phyloP scores from a whole-genome alignment of 2,113 vertebrate genomes.

The Bubo bubo region DNA sequence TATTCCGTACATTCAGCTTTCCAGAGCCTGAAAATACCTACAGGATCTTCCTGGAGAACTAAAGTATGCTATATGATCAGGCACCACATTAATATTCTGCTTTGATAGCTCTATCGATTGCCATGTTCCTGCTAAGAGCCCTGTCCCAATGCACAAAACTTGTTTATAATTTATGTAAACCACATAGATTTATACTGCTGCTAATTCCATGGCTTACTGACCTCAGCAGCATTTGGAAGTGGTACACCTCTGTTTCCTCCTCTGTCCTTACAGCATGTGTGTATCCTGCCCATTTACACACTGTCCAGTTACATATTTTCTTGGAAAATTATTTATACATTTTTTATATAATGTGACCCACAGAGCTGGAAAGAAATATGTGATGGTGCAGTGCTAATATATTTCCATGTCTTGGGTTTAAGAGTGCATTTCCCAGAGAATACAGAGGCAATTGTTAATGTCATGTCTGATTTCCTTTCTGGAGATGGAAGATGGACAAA shows the following conservation, averaged over 20 bases:
- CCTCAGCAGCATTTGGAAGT: not conserved
- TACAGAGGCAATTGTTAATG: slow-evolving; percentile 69
- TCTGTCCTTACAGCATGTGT: fast-evolving
- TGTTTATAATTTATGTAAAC: not conserved
- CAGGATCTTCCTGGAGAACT: not conserved
- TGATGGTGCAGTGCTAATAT: slow-evolving; percentile 14
- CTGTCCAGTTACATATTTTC: fast-evolving
- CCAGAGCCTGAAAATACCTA: not conserved
- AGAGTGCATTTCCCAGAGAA: slow-evolving; percentile 53
- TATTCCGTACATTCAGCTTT: not conserved
- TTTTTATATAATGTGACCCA: not conserved
- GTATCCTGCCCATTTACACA: fast-evolving
- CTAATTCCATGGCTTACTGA: not conserved
- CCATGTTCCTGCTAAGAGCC: not conserved
- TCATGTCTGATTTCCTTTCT: slow-evolving; percentile 76
- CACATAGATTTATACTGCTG: fast-evolving
- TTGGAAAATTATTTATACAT: not conserved
- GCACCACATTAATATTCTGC: fast-evolving
- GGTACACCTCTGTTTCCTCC: not conserved
- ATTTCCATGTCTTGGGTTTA: slow-evolving; percentile 35
- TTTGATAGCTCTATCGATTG: not conserved
- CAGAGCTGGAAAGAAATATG: not conserved
- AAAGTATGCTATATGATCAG: fast-evolving
- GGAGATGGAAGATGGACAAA: slow-evolving; percentile 59
- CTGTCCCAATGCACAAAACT: not conserved